phyloP scores from a whole-genome alignment of 2,888 invertebrate species.

The Alentia gelatinosa region DNA sequence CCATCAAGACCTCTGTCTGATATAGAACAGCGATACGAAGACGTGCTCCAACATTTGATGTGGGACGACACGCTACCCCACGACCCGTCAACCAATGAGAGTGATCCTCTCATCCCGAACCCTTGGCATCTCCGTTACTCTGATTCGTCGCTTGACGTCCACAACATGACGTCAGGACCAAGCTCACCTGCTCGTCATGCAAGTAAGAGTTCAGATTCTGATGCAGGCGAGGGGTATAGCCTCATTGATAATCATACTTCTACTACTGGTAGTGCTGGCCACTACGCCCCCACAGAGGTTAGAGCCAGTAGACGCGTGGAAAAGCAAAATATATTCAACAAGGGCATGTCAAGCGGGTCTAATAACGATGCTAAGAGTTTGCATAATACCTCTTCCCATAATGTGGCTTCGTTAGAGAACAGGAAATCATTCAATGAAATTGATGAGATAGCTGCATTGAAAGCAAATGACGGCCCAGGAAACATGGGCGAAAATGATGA shows the following conservation, averaged over 20 bases:
- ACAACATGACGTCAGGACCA: not conserved
- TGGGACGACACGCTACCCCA: not conserved
- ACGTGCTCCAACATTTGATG: not conserved
- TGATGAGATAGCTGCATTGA: not conserved
- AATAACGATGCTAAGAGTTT: too few relatives aligned
- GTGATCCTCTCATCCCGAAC: not conserved
- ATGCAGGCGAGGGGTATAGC: not conserved
- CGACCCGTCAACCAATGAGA: not conserved
- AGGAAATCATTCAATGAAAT: not conserved
- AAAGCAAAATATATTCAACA: too few relatives aligned
- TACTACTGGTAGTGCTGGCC: not conserved
- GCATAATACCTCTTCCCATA: too few relatives aligned
- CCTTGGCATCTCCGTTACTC: conserved; percentile 4
- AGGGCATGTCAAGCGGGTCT: too few relatives aligned
- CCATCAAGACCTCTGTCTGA: not conserved
- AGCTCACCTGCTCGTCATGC: not conserved
- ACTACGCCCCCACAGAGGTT: too few relatives aligned
- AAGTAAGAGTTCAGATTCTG: not conserved
- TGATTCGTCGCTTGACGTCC: not conserved
- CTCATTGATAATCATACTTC: not conserved
- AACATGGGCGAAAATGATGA: not conserved
- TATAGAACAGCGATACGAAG: not conserved
- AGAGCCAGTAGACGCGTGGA: too few relatives aligned
- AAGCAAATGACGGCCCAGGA: not conserved
- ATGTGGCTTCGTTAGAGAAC: too few relatives aligned